These are phyloP conservation scores for Lepilemur ruficaudatus DNA, from an alignment of 2,797 vertebrate genomes.

Conservation along the genomic window DNA sequence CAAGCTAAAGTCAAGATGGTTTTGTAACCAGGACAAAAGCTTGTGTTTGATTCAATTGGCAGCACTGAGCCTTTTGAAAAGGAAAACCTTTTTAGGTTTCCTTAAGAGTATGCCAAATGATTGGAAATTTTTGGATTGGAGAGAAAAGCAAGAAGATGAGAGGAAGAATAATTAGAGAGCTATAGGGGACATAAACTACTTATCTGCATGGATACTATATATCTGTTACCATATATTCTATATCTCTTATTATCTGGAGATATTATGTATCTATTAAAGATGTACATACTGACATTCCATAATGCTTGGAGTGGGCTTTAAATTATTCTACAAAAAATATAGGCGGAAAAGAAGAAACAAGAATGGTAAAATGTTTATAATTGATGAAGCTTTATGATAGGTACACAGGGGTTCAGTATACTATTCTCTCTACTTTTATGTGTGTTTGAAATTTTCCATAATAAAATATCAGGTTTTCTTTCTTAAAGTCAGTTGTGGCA, in stretches of 20 bases:
- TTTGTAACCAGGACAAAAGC: background rate
- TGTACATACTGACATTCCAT: background rate
- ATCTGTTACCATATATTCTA: too few species aligned
- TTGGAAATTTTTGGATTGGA: background rate
- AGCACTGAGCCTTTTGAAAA: background rate
- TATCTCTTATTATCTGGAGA: background rate
- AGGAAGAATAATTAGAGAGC: background rate
- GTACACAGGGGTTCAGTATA: background rate
- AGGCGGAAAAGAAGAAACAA: background rate
- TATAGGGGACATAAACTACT: background rate
- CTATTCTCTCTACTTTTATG: background rate
- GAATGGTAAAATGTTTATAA: background rate
- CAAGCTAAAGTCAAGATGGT: background rate
- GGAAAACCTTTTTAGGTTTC: background rate
- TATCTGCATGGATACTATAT: background rate
- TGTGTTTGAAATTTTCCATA: background rate
- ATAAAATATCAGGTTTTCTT: background rate
- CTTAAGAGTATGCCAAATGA: background rate
- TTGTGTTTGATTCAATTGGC: background rate
- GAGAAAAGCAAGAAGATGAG: background rate
- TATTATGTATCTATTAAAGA: background rate
- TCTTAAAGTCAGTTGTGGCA: background rate
- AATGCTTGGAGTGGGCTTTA: background rate
- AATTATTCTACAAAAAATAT: background rate
- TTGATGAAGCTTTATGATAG: background rate